Evolutionary conservation across 2,888 invertebrate genomes (phyloP).

Genomic region (Lasioglossum malachurum): DNA sequence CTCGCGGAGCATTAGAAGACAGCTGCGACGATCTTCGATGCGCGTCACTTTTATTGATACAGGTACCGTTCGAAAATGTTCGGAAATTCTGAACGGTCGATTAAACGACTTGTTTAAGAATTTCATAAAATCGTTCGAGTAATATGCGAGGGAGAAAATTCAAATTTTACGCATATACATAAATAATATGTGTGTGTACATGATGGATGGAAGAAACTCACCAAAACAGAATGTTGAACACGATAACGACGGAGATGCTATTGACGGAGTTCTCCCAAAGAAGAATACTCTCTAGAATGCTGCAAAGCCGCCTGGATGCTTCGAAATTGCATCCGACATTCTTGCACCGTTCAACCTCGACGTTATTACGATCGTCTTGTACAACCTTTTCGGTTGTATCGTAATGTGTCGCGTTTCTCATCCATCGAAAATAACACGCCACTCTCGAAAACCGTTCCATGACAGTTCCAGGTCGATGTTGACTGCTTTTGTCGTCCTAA

Average conservation of each 20-base stretch:
- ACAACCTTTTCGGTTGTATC: slow-evolving; percentile 39
- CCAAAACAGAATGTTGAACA: slow-evolving; percentile 82
- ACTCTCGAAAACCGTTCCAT: slow-evolving; percentile 79
- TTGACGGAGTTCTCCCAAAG: slow-evolving; percentile 81
- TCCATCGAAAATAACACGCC: slow-evolving; percentile 77
- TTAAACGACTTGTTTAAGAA: neutral
- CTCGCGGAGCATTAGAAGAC: slow-evolving; percentile 45
- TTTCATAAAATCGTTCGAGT: too few relatives aligned
- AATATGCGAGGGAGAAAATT: too few relatives aligned
- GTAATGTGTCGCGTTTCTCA: slow-evolving; percentile 53
- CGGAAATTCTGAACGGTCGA: neutral
- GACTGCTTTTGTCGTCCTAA: slow-evolving; percentile 65
- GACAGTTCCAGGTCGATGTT: slow-evolving; percentile 65
- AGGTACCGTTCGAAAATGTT: neutral
- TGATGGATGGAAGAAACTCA: slow-evolving; percentile 66
- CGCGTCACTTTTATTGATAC: neutral
- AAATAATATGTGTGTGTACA: neutral
- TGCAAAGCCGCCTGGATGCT: slow-evolving; percentile 68
- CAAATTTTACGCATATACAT: slow-evolving; percentile 6
- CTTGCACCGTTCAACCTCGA: slow-evolving; percentile 43
- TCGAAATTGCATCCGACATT: slow-evolving; percentile 52
- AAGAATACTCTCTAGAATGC: slow-evolving; percentile 77
- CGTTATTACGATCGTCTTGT: slow-evolving; percentile 46
- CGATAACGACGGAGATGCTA: slow-evolving; percentile 79
- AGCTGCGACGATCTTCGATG: slow-evolving; percentile 18